A percentile compares a stretch with the other conserved stretches of the same genome.
Conservation (phyloP, 2,113 vertebrate species). For the Tragulus kanchil region DNA sequence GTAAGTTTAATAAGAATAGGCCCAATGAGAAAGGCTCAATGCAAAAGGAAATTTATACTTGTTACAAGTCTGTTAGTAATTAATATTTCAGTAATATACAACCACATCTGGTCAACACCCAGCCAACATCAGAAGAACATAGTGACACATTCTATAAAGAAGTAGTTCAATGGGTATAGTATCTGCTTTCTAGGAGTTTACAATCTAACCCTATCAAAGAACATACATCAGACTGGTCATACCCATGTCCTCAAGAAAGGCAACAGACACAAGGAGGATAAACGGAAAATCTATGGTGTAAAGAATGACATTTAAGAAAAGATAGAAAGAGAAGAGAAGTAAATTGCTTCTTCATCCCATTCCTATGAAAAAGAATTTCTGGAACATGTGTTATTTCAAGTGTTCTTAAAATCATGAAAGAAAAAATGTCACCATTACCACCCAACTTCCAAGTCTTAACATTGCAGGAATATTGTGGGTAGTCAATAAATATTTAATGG, state of each 20-base stretch:
- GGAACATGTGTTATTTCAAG: not conserved
- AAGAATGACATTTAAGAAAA: not conserved
- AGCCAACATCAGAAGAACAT: not conserved
- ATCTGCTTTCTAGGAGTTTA: conserved; percentile 37
- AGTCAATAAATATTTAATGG: not conserved
- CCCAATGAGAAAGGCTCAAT: not conserved
- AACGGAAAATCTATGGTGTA: not conserved
- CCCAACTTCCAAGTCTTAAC: not conserved
- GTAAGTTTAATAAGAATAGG: not conserved
- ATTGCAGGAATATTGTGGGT: not conserved
- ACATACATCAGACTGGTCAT: not conserved
- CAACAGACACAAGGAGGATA: not conserved
- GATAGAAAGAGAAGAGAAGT: not conserved
- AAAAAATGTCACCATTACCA: too few relatives aligned
- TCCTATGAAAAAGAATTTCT: conserved; percentile 44
- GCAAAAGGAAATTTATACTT: not conserved
- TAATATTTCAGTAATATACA: conserved; percentile 39
- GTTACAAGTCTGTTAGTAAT: not conserved
- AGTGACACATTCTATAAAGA: not conserved
- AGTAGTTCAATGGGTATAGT: not conserved
- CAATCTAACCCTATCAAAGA: not conserved
- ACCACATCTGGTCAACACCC: conserved; percentile 20
- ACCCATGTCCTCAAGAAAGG: not conserved
- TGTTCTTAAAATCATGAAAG: conserved; percentile 41
- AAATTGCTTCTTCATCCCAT: not conserved